A percentile compares a stretch with the other conserved stretches of the same genome.
These are phyloP conservation scores for Hedychridium roseum DNA, from an alignment of 2,888 invertebrate genomes.

Conservation along the genomic window DNA sequence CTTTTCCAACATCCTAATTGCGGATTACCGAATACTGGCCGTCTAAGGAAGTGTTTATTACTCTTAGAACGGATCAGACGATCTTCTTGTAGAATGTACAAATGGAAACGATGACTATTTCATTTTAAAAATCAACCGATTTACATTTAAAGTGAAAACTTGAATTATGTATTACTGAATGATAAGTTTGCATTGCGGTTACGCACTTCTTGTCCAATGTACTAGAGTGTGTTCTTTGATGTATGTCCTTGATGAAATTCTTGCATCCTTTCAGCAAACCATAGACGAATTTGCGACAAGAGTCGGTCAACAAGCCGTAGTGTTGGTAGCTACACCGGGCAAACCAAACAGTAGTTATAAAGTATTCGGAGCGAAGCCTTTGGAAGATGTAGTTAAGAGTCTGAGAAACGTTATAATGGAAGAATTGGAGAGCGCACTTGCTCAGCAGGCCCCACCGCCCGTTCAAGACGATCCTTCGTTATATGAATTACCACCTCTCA, in stretches of 20 bases:
- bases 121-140: no score
- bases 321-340: slow-evolving; percentile 94
- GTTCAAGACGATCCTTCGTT: slow-evolving; percentile 89
- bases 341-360: slow-evolving; percentile 96
- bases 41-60: no score
- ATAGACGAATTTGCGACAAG: slow-evolving; percentile 97
- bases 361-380: slow-evolving; percentile 95
- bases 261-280: slow-evolving; percentile 73
- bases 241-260: slow-evolving; percentile 11
- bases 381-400: slow-evolving; percentile 95
- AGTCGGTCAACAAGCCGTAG: slow-evolving; percentile 96
- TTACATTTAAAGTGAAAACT: no score
- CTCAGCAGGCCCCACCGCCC: slow-evolving; percentile 90
- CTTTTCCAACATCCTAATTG: no score
- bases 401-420: slow-evolving; percentile 92
- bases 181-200: no score
- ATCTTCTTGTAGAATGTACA: no score
- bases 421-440: slow-evolving; percentile 90
- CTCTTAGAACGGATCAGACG: no score
- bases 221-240: no score
- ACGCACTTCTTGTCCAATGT: no score
- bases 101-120: no score
- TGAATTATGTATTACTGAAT: no score
- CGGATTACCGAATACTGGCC: no score
- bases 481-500: slow-evolving; percentile 94